A percentile compares a stretch with the other conserved stretches of the same genome.
Evolutionary conservation across 1,140 invertebrate species (phyloP).

Genomic region (Cecropterus lyciades): DNA sequence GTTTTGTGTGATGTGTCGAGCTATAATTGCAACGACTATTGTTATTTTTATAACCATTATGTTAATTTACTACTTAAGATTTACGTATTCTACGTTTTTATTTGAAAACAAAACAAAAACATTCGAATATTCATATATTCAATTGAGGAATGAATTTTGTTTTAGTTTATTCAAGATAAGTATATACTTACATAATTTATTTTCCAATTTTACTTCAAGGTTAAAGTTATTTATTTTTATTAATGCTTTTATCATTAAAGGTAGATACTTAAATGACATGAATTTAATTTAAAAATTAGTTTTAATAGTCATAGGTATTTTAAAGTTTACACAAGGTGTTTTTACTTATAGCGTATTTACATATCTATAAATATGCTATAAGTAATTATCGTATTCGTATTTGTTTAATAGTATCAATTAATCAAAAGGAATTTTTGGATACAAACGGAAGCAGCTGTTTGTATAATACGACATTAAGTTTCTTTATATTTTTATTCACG

Average conservation of each 20-base stretch:
- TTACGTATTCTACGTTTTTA: too few relatives aligned
- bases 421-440: conserved; percentile 4
- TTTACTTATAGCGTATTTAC: conserved; percentile 4
- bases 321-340: background rate
- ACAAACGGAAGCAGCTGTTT: conserved; percentile 16
- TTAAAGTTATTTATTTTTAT: background rate
- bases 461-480: conserved; percentile 5
- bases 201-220: too few relatives aligned
- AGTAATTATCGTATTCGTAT: background rate
- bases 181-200: too few relatives aligned
- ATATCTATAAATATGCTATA: conserved; percentile 5
- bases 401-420: conserved; percentile 11
- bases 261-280: too few relatives aligned
- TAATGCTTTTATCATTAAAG: too few relatives aligned
- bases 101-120: too few relatives aligned
- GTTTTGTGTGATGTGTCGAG: conserved; percentile 5
- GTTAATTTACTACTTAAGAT: too few relatives aligned
- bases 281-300: too few relatives aligned
- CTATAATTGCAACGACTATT: background rate
- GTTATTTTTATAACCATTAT: background rate
- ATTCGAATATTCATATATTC: too few relatives aligned
- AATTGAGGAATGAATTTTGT: too few relatives aligned
- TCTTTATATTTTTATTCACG: background rate
- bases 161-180: too few relatives aligned
- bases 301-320: background rate